Evolutionary conservation across 1,140 invertebrate genomes (phyloP).

Genomic region (Orchestia grillus): DNA sequence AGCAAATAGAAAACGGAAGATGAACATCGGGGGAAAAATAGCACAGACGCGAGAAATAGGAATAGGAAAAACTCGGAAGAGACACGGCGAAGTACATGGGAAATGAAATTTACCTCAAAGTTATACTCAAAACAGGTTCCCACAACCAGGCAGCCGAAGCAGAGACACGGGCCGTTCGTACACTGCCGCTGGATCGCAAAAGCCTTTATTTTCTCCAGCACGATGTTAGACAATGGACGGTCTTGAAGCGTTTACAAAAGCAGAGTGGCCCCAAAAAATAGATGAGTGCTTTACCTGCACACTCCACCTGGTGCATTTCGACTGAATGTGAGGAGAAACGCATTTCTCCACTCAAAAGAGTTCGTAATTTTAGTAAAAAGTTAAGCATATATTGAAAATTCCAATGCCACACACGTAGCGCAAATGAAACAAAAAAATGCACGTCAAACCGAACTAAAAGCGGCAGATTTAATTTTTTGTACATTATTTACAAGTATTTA

Average conservation of each 20-base stretch:
- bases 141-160: too few relatives aligned
- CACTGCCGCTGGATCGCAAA: neutral
- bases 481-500: neutral
- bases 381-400: neutral
- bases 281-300: neutral
- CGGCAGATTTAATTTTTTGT: neutral
- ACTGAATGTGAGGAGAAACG: neutral
- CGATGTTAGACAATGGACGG: neutral
- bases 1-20: too few relatives aligned
- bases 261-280: neutral
- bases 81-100: too few relatives aligned
- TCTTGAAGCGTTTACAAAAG: neutral
- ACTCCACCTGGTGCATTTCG: neutral
- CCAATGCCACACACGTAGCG: neutral
- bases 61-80: too few relatives aligned
- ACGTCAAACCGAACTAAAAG: neutral
- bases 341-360: neutral
- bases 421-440: neutral
- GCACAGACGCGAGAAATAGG: too few relatives aligned
- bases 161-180: too few relatives aligned
- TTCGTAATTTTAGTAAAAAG: neutral
- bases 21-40: too few relatives aligned
- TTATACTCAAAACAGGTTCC: too few relatives aligned
- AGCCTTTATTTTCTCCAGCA: neutral
- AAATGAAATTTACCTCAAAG: too few relatives aligned